Evolutionary conservation across 2,888 invertebrate genomes (phyloP), one percentile per base, ranked within the genome.

Genomic region (Plagodis dolabraria): DNA sequence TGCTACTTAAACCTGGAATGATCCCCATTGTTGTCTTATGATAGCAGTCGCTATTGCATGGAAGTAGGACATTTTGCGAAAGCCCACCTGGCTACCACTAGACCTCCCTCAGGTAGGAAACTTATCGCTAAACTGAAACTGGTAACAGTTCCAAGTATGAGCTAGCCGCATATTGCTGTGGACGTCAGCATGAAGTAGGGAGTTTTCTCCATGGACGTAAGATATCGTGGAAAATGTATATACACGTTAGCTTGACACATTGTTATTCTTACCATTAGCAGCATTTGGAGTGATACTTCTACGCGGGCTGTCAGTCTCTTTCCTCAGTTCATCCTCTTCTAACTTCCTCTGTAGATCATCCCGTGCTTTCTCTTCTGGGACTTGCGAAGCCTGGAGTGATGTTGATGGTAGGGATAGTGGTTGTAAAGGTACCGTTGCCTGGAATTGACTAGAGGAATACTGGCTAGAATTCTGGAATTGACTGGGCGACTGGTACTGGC

Each of bases 271-370:
- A 89, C 92, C 92, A 70, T 89, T 92, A 38, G 88, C 87, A 67
- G 92, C 90, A 65, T 85, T 92, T 36, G 92, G 92, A 7, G 92
- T 92, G 11, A 92, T 77, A 72, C 92, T 92, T 65, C 92, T 83
- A 5, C 92, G 76, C 0, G 92, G 92, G 54, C 92, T 92, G 51
- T 92, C 92, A 67, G 85, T 89, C 69, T 89, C 90, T 72, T 82
- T 87, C 60, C 83, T 85, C 58, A 86, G 48, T 60, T 90, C 88
- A 46, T 89, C 91, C 70, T 90, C 90, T 67, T 89, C 89, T 40
- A 68, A 47, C 69, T 83, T 89, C 70, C 77, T 85, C 48, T 76
- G 76, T n/a, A 70, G 63, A 40, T 82, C 84, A 63, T 72, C 70
- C 61, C 64, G 70, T 53, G 69, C 68, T 57, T 68, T 76, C 54